Evolutionary conservation across 2,797 vertebrate genomes (phyloP).

Genomic region (Otolemur crassicaudatus): DNA sequence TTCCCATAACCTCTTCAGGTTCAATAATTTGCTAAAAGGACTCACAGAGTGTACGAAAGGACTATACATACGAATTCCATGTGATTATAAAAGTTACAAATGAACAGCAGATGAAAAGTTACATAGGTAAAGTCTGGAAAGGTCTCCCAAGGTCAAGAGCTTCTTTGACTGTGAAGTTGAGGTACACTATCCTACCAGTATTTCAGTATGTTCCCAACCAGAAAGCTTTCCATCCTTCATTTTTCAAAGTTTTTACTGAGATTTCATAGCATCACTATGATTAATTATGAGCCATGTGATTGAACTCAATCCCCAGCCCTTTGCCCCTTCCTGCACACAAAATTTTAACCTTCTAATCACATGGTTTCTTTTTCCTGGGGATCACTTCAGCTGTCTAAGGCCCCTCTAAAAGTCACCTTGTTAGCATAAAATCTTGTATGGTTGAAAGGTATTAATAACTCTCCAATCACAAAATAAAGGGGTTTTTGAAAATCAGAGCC

Average conservation of each 20-base stretch:
- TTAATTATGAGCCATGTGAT: not conserved
- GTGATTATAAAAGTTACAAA: not conserved
- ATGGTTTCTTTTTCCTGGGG: not conserved
- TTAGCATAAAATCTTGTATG: not conserved
- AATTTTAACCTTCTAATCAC: not conserved
- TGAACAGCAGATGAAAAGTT: no score
- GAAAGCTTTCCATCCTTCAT: not conserved
- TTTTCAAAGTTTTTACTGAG: not conserved
- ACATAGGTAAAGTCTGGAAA: not conserved
- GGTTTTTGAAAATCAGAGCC: not conserved
- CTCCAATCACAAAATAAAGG: not conserved
- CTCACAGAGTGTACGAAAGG: not conserved
- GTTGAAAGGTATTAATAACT: not conserved
- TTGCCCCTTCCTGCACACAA: not conserved
- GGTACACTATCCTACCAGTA: not conserved
- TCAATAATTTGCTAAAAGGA: not conserved
- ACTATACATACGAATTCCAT: not conserved
- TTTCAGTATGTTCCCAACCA: not conserved
- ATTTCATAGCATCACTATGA: not conserved
- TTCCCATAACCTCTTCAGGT: rapidly evolving
- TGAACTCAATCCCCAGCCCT: not conserved
- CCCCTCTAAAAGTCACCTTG: not conserved
- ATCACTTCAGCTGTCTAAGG: not conserved
- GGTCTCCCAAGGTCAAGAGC: not conserved
- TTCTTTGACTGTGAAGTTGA: not conserved